These are phyloP conservation scores for Planococcus citri DNA, from an alignment of 1,140 invertebrate species.

Conservation along the genomic window DNA sequence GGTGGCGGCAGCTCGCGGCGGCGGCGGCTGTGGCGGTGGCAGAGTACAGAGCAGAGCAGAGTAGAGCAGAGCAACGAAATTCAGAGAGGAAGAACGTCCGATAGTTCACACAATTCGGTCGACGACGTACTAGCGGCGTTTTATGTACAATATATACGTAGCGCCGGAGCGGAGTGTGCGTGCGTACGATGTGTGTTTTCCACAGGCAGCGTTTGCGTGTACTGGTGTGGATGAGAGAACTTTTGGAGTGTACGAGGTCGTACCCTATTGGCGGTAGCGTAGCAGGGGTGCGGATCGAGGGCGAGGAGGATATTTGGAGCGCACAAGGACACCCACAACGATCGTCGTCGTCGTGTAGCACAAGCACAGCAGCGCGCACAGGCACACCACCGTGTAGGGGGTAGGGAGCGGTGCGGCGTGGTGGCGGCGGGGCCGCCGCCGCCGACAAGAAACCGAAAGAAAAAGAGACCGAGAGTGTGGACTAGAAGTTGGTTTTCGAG, in stretches of 20 bases:
- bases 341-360: too few species aligned
- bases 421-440: too few species aligned
- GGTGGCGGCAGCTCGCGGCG: background rate
- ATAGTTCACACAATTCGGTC: constrained; percentile 14
- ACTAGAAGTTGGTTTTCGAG: background rate
- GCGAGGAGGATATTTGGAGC: constrained; percentile 15
- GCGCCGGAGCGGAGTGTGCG: too few species aligned
- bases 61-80: background rate
- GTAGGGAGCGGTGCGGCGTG: too few species aligned
- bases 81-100: constrained; percentile 1
- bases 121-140: constrained; percentile 9
- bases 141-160: constrained; percentile 11
- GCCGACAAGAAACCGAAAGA: constrained; percentile 6
- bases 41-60: too few species aligned
- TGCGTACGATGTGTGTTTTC: constrained; percentile 10
- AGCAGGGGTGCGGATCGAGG: background rate
- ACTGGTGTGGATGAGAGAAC: background rate
- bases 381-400: too few species aligned
- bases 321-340: constrained; percentile 11
- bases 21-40: too few species aligned
- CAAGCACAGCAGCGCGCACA: too few species aligned
- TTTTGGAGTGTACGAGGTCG: background rate
- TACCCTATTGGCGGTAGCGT: background rate
- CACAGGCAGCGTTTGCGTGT: background rate
- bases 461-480: constrained; percentile 16